phyloP scores from a whole-genome alignment of 2,113 vertebrate genomes.

The Myrmophylax atrothorax region DNA sequence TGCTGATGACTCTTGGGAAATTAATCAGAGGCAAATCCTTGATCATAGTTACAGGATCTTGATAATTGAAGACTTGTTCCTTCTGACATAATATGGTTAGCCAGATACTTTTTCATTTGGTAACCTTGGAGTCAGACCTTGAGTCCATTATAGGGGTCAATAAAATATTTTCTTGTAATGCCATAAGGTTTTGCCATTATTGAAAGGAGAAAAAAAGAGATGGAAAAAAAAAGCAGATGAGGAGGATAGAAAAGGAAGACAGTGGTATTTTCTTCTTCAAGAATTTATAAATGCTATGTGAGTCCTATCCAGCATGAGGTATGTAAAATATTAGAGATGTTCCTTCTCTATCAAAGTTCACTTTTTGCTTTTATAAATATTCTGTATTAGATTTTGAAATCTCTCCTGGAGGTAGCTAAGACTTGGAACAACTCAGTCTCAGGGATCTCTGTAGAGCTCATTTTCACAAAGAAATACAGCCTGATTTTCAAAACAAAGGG shows the following conservation, averaged over 20 bases:
- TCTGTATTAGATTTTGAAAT: neutral
- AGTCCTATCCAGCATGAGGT: neutral
- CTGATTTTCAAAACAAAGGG: neutral
- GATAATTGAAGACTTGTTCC: neutral
- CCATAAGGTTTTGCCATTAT: constrained; percentile 4
- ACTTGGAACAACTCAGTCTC: neutral
- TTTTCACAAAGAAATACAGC: neutral
- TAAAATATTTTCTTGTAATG: constrained; percentile 25
- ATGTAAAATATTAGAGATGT: neutral
- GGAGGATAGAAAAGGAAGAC: neutral
- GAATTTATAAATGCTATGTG: neutral
- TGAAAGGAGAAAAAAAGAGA: neutral
- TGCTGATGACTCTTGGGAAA: neutral
- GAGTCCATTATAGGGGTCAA: constrained; percentile 13
- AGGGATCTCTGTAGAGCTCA: neutral
- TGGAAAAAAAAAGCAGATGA: constrained; percentile 12
- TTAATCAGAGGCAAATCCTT: neutral
- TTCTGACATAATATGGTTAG: neutral
- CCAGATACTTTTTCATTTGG: neutral
- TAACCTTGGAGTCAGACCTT: constrained; percentile 11
- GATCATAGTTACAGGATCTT: neutral
- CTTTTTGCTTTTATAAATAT: neutral
- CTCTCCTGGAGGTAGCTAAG: neutral
- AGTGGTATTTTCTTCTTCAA: neutral
- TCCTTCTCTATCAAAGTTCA: neutral